A percentile compares a stretch with the other conserved stretches of the same genome.
phyloP scores from a whole-genome alignment of 2,113 vertebrate genomes.

The Gallinago jamesoni region DNA sequence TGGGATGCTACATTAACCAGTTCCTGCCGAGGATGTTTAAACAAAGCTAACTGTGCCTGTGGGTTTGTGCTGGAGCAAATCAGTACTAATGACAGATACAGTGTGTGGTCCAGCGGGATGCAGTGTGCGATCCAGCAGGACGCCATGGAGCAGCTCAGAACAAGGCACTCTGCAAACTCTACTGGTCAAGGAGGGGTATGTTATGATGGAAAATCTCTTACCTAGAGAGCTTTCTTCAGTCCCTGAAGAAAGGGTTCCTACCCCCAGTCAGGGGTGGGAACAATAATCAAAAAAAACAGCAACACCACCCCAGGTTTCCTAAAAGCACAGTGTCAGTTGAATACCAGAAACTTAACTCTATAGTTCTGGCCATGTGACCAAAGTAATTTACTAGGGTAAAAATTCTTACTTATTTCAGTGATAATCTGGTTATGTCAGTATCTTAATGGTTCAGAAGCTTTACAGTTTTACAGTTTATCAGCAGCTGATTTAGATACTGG shows the following conservation, averaged over 20 bases:
- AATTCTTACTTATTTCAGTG: not conserved
- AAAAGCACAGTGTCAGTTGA: not conserved
- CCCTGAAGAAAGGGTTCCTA: not conserved
- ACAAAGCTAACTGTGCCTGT: not conserved
- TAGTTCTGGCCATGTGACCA: not conserved
- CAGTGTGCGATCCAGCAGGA: accelerated
- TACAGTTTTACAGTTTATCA: not conserved
- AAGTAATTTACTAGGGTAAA: not conserved
- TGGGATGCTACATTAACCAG: accelerated
- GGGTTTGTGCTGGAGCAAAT: not conserved
- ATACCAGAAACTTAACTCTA: not conserved
- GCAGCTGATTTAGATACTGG: not conserved
- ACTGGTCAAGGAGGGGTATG: not conserved
- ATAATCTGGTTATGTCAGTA: not conserved
- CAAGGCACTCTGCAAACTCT: not conserved
- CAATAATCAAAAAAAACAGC: not conserved
- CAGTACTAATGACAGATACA: not conserved
- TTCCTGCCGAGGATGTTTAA: not conserved
- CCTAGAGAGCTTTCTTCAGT: not conserved
- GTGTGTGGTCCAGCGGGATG: not conserved
- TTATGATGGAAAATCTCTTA: not conserved
- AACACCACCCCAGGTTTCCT: not conserved
- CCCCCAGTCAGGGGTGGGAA: not conserved
- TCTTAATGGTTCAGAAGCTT: not conserved
- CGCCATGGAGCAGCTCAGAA: not conserved